A percentile compares a stretch with the other conserved stretches of the same genome.
Evolutionary conservation across 2,797 vertebrate genomes (phyloP).

Genomic region (Megalops cyprinoides): DNA sequence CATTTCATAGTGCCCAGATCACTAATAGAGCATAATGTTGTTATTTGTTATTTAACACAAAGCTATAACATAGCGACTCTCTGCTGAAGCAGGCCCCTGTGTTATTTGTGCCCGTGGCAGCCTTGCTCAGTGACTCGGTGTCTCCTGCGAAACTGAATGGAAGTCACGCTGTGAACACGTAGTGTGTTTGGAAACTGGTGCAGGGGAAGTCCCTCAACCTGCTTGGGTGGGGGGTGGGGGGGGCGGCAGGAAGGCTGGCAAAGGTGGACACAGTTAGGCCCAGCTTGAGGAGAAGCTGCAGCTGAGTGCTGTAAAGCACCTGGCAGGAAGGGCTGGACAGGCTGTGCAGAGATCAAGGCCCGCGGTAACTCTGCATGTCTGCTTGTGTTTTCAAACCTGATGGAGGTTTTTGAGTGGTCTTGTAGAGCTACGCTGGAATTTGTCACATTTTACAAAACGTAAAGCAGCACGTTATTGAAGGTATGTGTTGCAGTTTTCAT

Average conservation of each 20-base stretch:
- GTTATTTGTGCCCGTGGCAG: neutral
- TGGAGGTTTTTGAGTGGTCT: no score
- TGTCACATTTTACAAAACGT: no score
- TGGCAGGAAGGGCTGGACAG: neutral
- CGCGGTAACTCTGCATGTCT: no score
- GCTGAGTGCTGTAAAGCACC: neutral
- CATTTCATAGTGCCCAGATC: neutral
- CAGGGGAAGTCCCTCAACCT: neutral
- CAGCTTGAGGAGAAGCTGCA: neutral
- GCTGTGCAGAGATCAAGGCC: neutral
- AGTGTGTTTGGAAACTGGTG: neutral
- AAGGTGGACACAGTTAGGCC: neutral
- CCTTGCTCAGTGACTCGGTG: neutral
- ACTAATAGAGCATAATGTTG: neutral
- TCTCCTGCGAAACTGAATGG: neutral
- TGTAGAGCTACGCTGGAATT: no score
- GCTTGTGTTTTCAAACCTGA: neutral
- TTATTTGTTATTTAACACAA: neutral
- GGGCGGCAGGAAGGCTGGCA: no score
- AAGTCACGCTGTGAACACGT: neutral
- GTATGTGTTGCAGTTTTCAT: no score
- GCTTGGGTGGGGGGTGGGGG: neutral
- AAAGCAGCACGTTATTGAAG: no score
- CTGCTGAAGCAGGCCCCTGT: neutral
- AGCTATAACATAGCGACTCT: neutral